Evolutionary conservation across 1,140 invertebrate species (phyloP), one percentile per base, ranked within the genome.

Genomic region (Drosophila lacertosa): DNA sequence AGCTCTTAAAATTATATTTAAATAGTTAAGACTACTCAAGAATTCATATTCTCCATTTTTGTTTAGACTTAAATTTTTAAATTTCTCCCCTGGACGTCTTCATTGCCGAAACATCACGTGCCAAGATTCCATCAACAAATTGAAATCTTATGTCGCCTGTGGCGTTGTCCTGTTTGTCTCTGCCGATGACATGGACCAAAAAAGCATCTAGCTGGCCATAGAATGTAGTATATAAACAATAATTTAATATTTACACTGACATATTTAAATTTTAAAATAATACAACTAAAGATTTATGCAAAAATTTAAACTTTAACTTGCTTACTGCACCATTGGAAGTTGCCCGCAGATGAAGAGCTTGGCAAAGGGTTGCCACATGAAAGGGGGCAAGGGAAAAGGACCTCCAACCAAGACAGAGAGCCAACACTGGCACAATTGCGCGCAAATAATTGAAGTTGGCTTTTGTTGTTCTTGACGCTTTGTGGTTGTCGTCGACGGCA

Each of bases 381-480:
- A 22, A 7, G 5, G 11, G 6, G 3, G 13, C 2, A 5, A 10
- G 6, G 33, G 15, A n/a, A 11, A 22, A 11, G 11, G 5, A 33
- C 3, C 33, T 5, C 33, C 1, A 5, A 13, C 15, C 15, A 54
- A 37, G 40, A 29, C 29, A 39, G 40, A 22, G 13, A 20, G 26
- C 32, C 35, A 15, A 20, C 10, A 24, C 11, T 51, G 33, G 40
- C 75, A 42, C 76, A 80, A 62, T 79, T 71, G 67, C 26, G 51
- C 48, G 48, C 32, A 59, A 68, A 68, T 81, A 76, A 80, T 72
- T 39, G 45, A 45, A 72, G 53, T 67, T 67, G 37, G 39, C 54
- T 37, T 37, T 65, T 55, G 45, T 53, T 71, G 62, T 47, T 50
- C 50, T 40, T 44, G 18, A 26, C 22, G 60, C 51, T 59, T 59